Percentiles rank a stretch among this genome's conserved stretches.
Evolutionary conservation across 1,140 invertebrate genomes (phyloP).

Genomic region (Mactra quadrangularis): DNA sequence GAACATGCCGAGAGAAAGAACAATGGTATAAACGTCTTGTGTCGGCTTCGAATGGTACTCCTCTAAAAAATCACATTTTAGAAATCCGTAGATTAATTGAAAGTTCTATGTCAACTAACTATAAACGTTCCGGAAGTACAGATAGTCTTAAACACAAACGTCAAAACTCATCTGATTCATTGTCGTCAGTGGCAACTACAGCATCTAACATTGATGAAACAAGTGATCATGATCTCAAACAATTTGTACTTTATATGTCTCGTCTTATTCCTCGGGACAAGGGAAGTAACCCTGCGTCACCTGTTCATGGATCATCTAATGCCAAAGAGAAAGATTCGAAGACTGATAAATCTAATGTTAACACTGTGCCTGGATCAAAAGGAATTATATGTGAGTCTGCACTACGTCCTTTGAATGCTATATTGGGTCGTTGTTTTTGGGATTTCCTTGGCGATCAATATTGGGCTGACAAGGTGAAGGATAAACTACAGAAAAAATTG

Average conservation of each 20-base stretch:
- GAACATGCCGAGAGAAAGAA: conserved; percentile 94
- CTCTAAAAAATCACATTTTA: conserved; percentile 74
- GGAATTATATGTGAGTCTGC: conserved; percentile 77
- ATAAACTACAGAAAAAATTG: conserved; percentile 94
- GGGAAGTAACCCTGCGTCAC: conserved; percentile 47
- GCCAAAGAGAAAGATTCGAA: conserved; percentile 22
- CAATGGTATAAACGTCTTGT: conserved; percentile 89
- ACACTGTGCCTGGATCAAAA: conserved; percentile 48
- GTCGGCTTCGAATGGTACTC: conserved; percentile 71
- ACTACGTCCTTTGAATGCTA: conserved; percentile 89
- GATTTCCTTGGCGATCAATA: conserved; percentile 89
- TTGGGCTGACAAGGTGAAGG: conserved; percentile 86
- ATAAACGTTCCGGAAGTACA: conserved; percentile 55
- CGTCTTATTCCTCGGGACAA: conserved; percentile 74
- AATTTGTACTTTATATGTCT: conserved; percentile 78
- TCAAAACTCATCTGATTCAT: conserved; percentile 76
- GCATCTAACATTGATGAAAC: conserved; percentile 55
- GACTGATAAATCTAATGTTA: conserved; percentile 2
- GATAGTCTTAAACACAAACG: conserved; percentile 68
- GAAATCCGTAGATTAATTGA: conserved; percentile 72
- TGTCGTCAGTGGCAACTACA: conserved; percentile 61
- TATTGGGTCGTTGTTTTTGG: conserved; percentile 90
- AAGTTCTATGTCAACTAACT: conserved; percentile 30
- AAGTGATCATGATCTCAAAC: conserved; percentile 52
- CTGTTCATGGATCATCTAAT: conserved; percentile 22